Evolutionary conservation across 2,888 invertebrate genomes (phyloP).

Genomic region (Dendrolimus houi): DNA sequence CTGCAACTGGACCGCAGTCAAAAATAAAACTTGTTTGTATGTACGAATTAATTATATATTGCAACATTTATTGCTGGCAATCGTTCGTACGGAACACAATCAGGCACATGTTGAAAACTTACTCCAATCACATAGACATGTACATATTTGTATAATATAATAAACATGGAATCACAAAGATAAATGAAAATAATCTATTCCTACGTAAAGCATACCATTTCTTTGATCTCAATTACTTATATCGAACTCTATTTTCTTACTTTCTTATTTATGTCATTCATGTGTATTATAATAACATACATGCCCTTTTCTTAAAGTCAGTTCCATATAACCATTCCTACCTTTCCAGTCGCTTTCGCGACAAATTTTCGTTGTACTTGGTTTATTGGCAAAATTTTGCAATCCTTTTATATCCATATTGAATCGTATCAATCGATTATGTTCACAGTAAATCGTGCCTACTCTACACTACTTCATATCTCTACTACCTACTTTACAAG

Average conservation of each 20-base stretch:
- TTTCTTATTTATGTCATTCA: not conserved
- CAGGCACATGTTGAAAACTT: constrained; percentile 45
- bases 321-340: not conserved
- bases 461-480: constrained; percentile 33
- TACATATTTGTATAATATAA: constrained; percentile 20
- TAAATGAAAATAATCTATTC: constrained; percentile 34
- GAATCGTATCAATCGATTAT: constrained; percentile 10
- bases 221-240: not conserved
- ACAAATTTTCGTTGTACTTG: not conserved
- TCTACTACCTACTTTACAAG: constrained; percentile 31
- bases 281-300: not conserved
- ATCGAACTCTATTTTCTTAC: not conserved
- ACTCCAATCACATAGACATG: constrained; percentile 29
- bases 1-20: no score
- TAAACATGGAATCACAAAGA: constrained; percentile 47
- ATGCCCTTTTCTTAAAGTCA: not conserved
- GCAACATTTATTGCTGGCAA: constrained; percentile 58
- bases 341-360: not conserved
- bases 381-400: not conserved
- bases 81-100: constrained; percentile 38
- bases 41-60: constrained; percentile 38
- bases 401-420: not conserved
- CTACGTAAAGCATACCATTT: constrained; percentile 15
- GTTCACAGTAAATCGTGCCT: constrained; percentile 27
- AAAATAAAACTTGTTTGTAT: constrained; percentile 3